Percentiles rank a stretch among this genome's conserved stretches.
Conservation (phyloP, 2,888 invertebrate genomes). For the Blomia tropicalis region DNA sequence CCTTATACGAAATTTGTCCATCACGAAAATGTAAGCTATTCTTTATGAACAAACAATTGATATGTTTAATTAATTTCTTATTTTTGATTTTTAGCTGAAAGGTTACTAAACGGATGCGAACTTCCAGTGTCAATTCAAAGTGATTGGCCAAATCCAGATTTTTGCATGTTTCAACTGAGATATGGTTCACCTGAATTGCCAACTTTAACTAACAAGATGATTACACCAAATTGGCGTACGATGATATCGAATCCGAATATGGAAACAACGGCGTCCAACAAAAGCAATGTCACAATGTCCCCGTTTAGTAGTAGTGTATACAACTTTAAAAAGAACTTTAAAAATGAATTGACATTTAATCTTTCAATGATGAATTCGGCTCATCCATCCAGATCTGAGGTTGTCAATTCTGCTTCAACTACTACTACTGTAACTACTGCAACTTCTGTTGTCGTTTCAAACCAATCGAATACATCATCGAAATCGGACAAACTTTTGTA, state of each 20-base stretch:
- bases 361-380: not conserved
- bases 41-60: not conserved
- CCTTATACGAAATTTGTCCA: conserved; percentile 59
- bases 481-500: conserved; percentile 10
- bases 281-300: not conserved
- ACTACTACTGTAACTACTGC: not conserved
- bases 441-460: too few species aligned
- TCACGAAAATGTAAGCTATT: conserved; percentile 30
- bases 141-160: conserved; percentile 44
- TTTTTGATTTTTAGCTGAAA: conserved; percentile 43
- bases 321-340: conserved; percentile 9
- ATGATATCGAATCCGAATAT: not conserved
- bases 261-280: not conserved
- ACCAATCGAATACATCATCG: not conserved
- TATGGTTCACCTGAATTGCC: not conserved
- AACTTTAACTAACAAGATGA: too few species aligned
- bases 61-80: not conserved
- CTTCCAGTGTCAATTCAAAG: conserved; percentile 64
- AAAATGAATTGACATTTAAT: not conserved
- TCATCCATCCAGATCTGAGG: too few species aligned
- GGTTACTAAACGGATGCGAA: conserved; percentile 72
- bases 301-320: not conserved
- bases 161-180: conserved; percentile 64
- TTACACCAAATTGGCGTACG: too few species aligned
- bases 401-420: too few species aligned